Conservation (phyloP, 2,113 vertebrate genomes). For the Vimba vimba region DNA sequence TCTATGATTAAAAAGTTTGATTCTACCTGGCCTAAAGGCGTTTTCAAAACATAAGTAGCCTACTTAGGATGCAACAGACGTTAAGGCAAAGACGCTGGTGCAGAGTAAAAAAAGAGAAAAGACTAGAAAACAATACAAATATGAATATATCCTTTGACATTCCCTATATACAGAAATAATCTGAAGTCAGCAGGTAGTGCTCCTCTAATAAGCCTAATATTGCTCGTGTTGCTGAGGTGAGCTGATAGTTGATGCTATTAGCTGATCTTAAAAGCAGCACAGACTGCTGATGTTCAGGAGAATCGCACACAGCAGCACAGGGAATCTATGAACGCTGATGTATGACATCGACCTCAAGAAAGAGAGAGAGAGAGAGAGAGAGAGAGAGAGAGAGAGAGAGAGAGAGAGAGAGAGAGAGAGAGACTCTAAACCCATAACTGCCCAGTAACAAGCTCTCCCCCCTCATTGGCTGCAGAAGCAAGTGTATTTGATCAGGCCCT, state of each 20-base stretch:
- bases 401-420: slow-evolving; percentile 38
- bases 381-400: slow-evolving; percentile 51
- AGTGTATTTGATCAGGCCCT: slow-evolving; percentile 71
- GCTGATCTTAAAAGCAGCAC: slow-evolving; percentile 73
- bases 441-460: slow-evolving; percentile 74
- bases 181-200: slow-evolving; percentile 14
- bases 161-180: not conserved
- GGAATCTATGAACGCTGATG: slow-evolving; percentile 73
- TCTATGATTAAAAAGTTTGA: not conserved
- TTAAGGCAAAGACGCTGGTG: not conserved
- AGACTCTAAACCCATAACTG: slow-evolving; percentile 65
- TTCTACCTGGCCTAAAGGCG: no score
- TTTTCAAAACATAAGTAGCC: not conserved
- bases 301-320: slow-evolving; percentile 64
- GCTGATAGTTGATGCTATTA: slow-evolving; percentile 56
- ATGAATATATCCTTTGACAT: not conserved
- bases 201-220: slow-evolving; percentile 9
- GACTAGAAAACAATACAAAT: not conserved
- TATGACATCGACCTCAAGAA: slow-evolving; percentile 73
- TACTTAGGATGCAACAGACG: not conserved
- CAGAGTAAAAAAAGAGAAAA: not conserved
- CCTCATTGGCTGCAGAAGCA: slow-evolving; percentile 73
- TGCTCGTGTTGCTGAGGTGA: not conserved
- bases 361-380: slow-evolving; percentile 42
- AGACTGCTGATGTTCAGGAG: slow-evolving; percentile 69